These are phyloP conservation scores for Chymomyza amoena DNA, from an alignment of 2,888 invertebrate genomes.

Conservation along the genomic window DNA sequence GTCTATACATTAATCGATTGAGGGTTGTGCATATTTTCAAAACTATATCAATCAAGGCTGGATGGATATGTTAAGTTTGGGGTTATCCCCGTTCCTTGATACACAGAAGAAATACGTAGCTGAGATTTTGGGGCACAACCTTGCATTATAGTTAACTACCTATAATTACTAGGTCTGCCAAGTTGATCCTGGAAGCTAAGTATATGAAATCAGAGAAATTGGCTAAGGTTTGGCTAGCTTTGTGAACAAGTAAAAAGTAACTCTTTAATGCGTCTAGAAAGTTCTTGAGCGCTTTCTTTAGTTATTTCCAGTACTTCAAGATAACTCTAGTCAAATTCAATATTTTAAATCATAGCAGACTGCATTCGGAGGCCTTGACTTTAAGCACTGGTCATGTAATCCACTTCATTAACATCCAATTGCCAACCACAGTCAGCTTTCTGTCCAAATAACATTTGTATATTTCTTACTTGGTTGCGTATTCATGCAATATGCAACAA, in stretches of 20 bases:
- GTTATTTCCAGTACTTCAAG: no score
- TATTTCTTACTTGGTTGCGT: conserved; percentile 19
- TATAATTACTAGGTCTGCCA: background rate
- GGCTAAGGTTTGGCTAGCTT: no score
- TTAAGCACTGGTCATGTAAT: no score
- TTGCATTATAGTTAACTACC: background rate
- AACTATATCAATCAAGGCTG: background rate
- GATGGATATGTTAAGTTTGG: background rate
- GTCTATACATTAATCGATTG: background rate
- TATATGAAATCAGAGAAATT: no score
- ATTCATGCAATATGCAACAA: conserved; percentile 67
- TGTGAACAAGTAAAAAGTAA: no score
- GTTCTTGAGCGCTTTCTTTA: no score
- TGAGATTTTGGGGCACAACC: background rate
- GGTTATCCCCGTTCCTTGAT: background rate
- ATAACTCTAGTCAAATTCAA: no score
- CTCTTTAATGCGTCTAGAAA: no score
- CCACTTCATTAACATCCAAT: no score
- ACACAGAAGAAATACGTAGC: background rate
- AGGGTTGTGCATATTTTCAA: background rate
- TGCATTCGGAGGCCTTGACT: no score
- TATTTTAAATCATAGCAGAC: no score
- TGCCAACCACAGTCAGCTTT: no score
- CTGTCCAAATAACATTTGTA: background rate
- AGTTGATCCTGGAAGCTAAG: background rate